Conservation (phyloP, 2,888 invertebrate species). For the Nasonovia ribisnigri region DNA sequence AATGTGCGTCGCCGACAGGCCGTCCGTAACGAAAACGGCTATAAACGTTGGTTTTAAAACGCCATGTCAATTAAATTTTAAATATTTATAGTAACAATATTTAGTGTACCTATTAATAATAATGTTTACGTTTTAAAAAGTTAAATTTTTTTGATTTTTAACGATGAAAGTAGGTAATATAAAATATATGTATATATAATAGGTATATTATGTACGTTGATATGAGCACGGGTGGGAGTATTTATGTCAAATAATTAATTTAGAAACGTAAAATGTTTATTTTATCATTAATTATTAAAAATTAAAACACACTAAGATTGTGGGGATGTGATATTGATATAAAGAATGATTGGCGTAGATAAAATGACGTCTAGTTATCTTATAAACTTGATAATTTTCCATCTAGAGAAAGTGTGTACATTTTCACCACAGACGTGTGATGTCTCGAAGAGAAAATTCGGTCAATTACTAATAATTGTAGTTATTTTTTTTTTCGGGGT, state of each 20-base stretch:
- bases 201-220: neutral
- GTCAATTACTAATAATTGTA: neutral
- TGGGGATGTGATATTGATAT: neutral
- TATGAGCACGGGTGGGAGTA: neutral
- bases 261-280: neutral
- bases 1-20: neutral
- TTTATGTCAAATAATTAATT: neutral
- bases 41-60: neutral
- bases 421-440: conserved; percentile 40
- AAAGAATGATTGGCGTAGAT: neutral
- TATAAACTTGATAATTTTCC: conserved; percentile 30
- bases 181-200: too few relatives aligned
- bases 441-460: conserved; percentile 41
- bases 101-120: neutral
- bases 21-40: neutral
- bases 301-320: neutral
- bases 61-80: neutral
- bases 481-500: conserved; percentile 20
- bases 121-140: neutral
- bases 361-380: neutral
- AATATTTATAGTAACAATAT: neutral
- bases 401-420: conserved; percentile 7
- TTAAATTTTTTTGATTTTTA: neutral
- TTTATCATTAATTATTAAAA: neutral
- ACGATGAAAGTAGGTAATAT: neutral